Base-by-base conservation (phyloP, 1,140 invertebrate species). In the Teleogryllus occipitalis region DNA sequence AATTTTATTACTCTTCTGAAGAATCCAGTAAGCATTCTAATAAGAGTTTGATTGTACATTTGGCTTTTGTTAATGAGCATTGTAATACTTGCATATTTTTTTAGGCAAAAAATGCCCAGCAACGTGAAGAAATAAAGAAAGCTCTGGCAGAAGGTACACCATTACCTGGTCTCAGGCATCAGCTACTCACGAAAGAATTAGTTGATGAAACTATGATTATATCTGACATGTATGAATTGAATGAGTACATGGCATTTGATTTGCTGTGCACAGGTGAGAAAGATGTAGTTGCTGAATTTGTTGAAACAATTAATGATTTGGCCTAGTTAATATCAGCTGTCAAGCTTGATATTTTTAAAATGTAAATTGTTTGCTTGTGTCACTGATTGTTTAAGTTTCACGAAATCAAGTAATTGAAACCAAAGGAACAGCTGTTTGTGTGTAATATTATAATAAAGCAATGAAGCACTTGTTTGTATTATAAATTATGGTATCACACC, bases 201-300 rank as follows among this genome's bases (percentile, higher is more conserved):
- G 93, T 97, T 0, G 93, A 97, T 85, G 97, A 99, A 88, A 92
- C 95, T 22, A 87, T 97, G 0, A 96, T 98, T 74, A 88, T 98
- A 81, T 96, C 96, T 82, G 96, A 99, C 85, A 96, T 99, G 93
- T 98, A 96, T 86, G 91, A 96, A 84, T 88, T 98, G 76, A 97
- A 98, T 87, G 97, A 98, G 85, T 93, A 95, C 81, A 91, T 95
- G 79, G 93, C 96, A 6, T 85, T 98, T 80, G 96, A 98, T 87
- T 87, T 98, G 10, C 86, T 98, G 0, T 94, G 94, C 83, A 95
- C 94, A n/a, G 90, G 89, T 90, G 6, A n/a, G 54, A 18, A 65
- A 65, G 54, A 65, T 65, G 2, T 65, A 39, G 27, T 39, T 39
- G 27, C 27, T 39, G 27, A 39, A 39, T 39, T 39, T 39, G 5